phyloP scores from a whole-genome alignment of 2,888 invertebrate genomes.

The Hydrotaea cyrtoneurina region DNA sequence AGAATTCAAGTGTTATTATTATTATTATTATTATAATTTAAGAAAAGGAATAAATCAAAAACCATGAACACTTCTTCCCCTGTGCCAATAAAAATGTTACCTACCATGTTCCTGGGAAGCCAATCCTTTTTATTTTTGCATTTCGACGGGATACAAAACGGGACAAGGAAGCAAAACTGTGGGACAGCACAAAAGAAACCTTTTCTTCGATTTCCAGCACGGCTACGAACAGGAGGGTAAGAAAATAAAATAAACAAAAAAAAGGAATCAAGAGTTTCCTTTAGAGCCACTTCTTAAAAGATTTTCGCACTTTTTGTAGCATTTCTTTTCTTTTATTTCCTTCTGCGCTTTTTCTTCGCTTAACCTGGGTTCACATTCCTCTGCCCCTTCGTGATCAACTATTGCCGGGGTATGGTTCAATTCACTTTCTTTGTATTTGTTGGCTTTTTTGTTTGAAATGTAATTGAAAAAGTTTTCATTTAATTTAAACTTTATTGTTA shows the following conservation, averaged over 20 bases:
- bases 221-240: not conserved
- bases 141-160: too few species aligned
- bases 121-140: too few species aligned
- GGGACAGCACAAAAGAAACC: not conserved
- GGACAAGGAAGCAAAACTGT: not conserved
- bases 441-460: constrained; percentile 62
- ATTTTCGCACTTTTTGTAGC: constrained; percentile 32
- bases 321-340: constrained; percentile 66
- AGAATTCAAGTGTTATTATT: constrained; percentile 18
- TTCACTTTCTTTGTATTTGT: not conserved
- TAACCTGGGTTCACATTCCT: not conserved
- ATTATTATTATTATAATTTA: too few species aligned
- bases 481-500: constrained; percentile 69
- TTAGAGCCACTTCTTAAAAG: constrained; percentile 16
- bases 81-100: not conserved
- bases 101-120: too few species aligned
- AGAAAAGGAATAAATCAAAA: constrained; percentile 2
- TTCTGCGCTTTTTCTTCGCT: not conserved
- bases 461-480: constrained; percentile 72
- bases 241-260: not conserved
- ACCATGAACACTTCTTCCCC: not conserved
- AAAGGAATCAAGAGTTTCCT: constrained; percentile 29
- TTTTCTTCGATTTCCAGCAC: not conserved
- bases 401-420: not conserved
- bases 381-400: not conserved